Base-by-base conservation (phyloP, 30 jellyfish, hydroid and myxozoan genomes). In the Hydractinia echinata region DNA sequence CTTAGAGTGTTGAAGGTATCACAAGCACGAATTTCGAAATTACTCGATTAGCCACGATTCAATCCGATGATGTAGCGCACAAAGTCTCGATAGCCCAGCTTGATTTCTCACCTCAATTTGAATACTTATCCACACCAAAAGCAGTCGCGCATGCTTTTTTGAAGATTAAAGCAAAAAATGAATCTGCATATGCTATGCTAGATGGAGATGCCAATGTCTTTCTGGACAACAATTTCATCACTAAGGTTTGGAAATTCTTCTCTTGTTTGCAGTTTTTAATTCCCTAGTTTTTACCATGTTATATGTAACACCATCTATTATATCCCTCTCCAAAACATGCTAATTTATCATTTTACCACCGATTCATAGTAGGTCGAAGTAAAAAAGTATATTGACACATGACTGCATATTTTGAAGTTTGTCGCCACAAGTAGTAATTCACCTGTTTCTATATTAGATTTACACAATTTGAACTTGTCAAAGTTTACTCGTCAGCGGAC, bases 171-270 rank as follows among this genome's bases (percentile, higher is more conserved):
- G 96, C 86, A 4, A 86, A 79, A 54, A 91, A 91, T 83, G 91
- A 88, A n/a, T 81, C 95, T 0, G 79, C 73, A 39, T 91, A 91
- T 91, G 96, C 97, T n/a, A 55, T 91, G 91, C 77, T 91, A 72
- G 95, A 85, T 30, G 97, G 97, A 8, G 89, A 94, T 61, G 97
- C 96, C 0, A 85, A 91, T 62, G 97, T 91, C 0, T 91, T 91
- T 74, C 78, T 91, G 73, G 97, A 91, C 50, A 91, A 85, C 86
- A 91, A 91, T 48, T 91, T 91, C 74, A 79, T 91, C 19, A 91
- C 97, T 81, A 83, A 87, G 97, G 97, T 91, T 30, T 30, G 44
- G 44, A 30, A 30, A 30, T 30, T 30, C 44, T 30, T 30, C 44
- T 30, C 2, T 30, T 30, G 2, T 30, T 30, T 30, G 44, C 44